These are phyloP conservation scores for Neosilurus mollespiculum DNA, from an alignment of 2,797 vertebrate genomes.

Conservation along the genomic window DNA sequence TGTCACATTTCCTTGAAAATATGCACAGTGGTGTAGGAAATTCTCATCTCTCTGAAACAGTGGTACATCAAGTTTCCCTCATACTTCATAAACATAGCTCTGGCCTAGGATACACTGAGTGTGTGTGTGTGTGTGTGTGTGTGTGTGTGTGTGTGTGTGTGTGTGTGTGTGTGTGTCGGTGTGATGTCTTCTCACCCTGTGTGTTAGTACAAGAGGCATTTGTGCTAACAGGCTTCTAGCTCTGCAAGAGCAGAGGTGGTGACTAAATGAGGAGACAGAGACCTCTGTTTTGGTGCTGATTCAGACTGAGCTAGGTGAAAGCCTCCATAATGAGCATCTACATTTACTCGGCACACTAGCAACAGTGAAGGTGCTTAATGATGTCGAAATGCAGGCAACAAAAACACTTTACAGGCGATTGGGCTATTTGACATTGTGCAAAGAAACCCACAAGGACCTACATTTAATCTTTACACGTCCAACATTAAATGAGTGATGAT, in stretches of 20 bases:
- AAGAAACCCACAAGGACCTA: background rate
- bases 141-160: background rate
- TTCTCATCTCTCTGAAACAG: background rate
- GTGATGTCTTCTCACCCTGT: background rate
- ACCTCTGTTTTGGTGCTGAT: slow-evolving; percentile 17
- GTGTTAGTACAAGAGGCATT: slow-evolving; percentile 26
- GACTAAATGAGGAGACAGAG: slow-evolving; percentile 27
- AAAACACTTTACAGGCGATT: background rate
- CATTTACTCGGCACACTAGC: background rate
- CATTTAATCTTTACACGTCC: background rate
- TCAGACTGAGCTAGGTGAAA: background rate
- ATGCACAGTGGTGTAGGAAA: background rate
- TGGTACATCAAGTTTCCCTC: background rate
- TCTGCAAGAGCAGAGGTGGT: slow-evolving; percentile 26
- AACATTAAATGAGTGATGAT: background rate
- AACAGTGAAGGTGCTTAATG: background rate
- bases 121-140: too few species aligned
- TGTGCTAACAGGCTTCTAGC: slow-evolving; percentile 20
- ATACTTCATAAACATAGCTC: slow-evolving; percentile 11
- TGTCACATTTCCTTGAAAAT: slow-evolving; percentile 7
- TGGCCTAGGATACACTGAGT: background rate
- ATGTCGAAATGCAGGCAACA: background rate
- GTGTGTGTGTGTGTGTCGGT: background rate
- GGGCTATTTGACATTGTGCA: background rate
- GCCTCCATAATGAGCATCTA: slow-evolving; percentile 7